phyloP scores from a whole-genome alignment of 2,113 vertebrate genomes.

The Gymnobelideus leadbeateri region DNA sequence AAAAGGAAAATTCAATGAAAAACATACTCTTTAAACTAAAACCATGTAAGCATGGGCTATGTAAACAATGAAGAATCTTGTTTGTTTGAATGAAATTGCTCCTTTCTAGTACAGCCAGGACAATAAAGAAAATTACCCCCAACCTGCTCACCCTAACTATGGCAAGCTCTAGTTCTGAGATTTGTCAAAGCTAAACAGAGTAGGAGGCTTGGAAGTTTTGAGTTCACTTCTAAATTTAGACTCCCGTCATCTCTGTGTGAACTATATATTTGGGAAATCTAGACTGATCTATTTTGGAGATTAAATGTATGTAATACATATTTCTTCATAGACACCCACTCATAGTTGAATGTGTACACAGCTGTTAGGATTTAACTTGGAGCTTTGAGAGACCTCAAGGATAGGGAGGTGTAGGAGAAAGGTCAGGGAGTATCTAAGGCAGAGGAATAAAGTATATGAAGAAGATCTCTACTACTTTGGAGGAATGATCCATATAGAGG shows the following conservation, averaged over 20 bases:
- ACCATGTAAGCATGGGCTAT: conserved; percentile 20
- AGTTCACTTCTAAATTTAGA: conserved; percentile 18
- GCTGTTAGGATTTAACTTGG: neutral
- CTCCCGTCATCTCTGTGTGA: neutral
- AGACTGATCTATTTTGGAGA: neutral
- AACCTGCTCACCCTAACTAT: neutral
- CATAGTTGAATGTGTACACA: neutral
- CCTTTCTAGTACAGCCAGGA: neutral
- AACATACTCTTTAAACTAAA: conserved; percentile 40
- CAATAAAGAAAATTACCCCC: neutral
- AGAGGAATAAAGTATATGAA: neutral
- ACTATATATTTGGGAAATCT: neutral
- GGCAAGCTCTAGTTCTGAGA: neutral
- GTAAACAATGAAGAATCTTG: conserved; percentile 47
- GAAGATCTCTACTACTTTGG: neutral
- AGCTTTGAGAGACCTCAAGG: neutral
- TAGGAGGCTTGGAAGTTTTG: neutral
- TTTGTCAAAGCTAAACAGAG: conserved; percentile 36
- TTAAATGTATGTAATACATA: neutral
- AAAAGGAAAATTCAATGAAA: conserved; percentile 55
- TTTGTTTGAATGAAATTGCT: neutral
- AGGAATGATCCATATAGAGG: neutral
- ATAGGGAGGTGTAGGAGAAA: neutral
- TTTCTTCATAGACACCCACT: neutral
- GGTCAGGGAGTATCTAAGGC: neutral